These are phyloP conservation scores for Blastobasis lacticolella DNA, from an alignment of 2,888 invertebrate species.

Conservation along the genomic window DNA sequence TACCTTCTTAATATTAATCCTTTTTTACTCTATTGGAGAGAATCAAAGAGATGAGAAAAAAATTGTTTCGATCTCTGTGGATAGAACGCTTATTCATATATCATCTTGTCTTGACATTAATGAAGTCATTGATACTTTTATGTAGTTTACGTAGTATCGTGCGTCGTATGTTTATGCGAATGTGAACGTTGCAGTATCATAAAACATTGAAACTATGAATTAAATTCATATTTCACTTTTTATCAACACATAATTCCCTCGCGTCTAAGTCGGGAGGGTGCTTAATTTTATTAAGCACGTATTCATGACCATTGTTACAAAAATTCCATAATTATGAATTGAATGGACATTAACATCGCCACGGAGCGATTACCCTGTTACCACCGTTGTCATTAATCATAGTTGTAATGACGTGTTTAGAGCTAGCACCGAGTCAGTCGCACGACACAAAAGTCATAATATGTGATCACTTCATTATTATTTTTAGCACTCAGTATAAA, in stretches of 20 bases:
- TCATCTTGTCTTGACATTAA: too few species aligned
- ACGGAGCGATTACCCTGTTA: constrained; percentile 42
- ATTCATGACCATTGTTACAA: constrained; percentile 13
- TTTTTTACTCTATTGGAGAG: too few species aligned
- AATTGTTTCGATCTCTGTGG: too few species aligned
- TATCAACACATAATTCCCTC: constrained; percentile 5
- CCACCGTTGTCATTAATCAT: constrained; percentile 48
- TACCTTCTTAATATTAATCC: too few species aligned
- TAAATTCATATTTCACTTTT: background rate
- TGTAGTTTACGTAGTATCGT: too few species aligned
- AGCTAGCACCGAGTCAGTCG: constrained; percentile 17
- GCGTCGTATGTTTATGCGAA: too few species aligned
- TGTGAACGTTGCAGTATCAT: too few species aligned
- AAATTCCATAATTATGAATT: constrained; percentile 47
- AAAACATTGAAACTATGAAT: background rate
- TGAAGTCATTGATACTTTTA: too few species aligned
- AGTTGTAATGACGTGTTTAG: constrained; percentile 42
- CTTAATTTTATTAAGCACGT: constrained; percentile 24
- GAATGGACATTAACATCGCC: constrained; percentile 46
- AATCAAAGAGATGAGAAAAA: too few species aligned
- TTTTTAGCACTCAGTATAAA: background rate
- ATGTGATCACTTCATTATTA: constrained; percentile 1
- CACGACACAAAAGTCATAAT: constrained; percentile 9
- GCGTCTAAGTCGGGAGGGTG: constrained; percentile 16
- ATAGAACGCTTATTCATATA: too few species aligned